A percentile compares a stretch with the other conserved stretches of the same genome.
Evolutionary conservation across 1,140 invertebrate species (phyloP).

Genomic region (Bombyx mandarina): DNA sequence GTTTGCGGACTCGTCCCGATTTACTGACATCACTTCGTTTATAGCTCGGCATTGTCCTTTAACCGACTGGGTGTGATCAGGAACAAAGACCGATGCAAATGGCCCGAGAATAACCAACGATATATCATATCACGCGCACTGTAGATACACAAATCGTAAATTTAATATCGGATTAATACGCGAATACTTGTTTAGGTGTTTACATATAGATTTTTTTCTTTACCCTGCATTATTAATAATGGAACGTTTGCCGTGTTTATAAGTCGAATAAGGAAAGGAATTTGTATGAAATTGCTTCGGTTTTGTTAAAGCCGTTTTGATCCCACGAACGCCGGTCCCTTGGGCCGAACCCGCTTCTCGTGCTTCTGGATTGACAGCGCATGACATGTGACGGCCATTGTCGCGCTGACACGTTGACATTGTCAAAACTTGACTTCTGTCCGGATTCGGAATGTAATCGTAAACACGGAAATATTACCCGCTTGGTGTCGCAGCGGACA

Average conservation of each 20-base stretch:
- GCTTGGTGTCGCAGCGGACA: constrained; percentile 17
- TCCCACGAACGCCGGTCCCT: constrained; percentile 27
- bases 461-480: constrained; percentile 63
- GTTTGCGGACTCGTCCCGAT: constrained; percentile 59
- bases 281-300: constrained; percentile 19
- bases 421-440: constrained; percentile 66
- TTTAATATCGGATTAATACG: constrained; percentile 15
- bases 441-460: constrained; percentile 62
- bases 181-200: too few species aligned
- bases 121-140: constrained; percentile 32
- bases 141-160: constrained; percentile 55
- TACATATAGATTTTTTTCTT: too few species aligned
- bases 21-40: constrained; percentile 42
- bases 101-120: constrained; percentile 50
- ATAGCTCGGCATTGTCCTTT: constrained; percentile 48
- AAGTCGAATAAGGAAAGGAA: background rate
- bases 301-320: constrained; percentile 25
- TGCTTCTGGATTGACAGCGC: constrained; percentile 56
- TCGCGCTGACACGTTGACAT: constrained; percentile 64
- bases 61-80: constrained; percentile 59
- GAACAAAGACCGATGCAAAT: constrained; percentile 52
- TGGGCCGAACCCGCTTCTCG: constrained; percentile 51
- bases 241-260: background rate
- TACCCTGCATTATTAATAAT: background rate
- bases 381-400: constrained; percentile 64